Evolutionary conservation across 2,888 invertebrate species (phyloP), one percentile per base, ranked within the genome.

Genomic region (Ethmia dodecea): DNA sequence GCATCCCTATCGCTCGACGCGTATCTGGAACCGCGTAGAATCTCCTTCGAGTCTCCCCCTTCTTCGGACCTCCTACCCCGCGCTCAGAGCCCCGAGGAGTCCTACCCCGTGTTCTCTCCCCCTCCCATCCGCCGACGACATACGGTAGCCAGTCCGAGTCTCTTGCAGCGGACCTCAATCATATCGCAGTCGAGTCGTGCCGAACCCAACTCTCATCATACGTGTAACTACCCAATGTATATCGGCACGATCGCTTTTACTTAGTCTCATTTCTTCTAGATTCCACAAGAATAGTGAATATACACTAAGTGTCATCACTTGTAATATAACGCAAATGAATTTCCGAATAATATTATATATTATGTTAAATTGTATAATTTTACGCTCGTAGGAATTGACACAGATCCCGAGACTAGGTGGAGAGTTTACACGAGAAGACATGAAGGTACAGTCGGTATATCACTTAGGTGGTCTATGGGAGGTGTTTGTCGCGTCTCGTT

Each of bases 21-120:
- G 13, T 96, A 95, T 60, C 86, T 96, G 46, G 96, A 96, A 57
- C 94, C 94, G 0, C 91, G 93, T 14, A 89, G 94, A 31, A 92
- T 95, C 51, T 95, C 94, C 0, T 91, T 94, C 71, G 91, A 91
- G 53, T 93, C 94, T 5, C 93, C 94, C 8, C 91, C 93, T 3
- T 89, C 90, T 49, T 93, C 93, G 35, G 93, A 93, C 45, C 73
- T 92, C 28, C 87, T 90, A 49, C 89, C 89, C 12, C 88, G 91
- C 14, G 89, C 89, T 13, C 89, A 89, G 9, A 92, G 91, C 35
- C 92, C 92, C n/a, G 93, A 93, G 52, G 95, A 94, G 47, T 93
- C 93, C 43, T 94, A 93, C 61, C 94, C 94, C 3, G 94, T 95
- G 28, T 95, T 95, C 77, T 93, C 94, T 3, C 94, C 95, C 13